Base-by-base conservation (phyloP, 2,888 invertebrate species). In the Xylota sylvarum region DNA sequence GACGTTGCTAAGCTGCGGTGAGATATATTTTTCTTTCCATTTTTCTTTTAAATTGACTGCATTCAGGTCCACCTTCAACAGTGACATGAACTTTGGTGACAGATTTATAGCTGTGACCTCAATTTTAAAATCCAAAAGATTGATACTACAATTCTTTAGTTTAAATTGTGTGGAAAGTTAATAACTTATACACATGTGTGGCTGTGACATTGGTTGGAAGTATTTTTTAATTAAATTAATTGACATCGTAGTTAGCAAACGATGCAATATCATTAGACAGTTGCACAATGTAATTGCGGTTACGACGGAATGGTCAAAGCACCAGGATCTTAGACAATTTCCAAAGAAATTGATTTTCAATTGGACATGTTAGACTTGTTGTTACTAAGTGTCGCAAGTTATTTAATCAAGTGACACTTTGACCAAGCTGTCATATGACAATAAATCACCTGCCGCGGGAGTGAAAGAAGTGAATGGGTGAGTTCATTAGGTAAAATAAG, bases 21-120 rank as follows among this genome's bases (percentile, higher is more conserved):
- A 81, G 52, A 65, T 52, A 5, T 60, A 14, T 52, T 32, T 19
- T 10, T 60, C 5, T 14, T 62, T 43, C 6, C 50, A 14, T 50
- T 32, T 17, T 9, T 58, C 37, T 32, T 58, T 10, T 52, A 30
- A 7, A 23, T 48, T 46, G 17, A 70, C 67, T 65, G 70, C 50
- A 72, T 78, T 76, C 69, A 76, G 27, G 81, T 81, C 67, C 81
- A 81, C 81, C 81, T 76, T 81, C 56, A 12, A 2, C n/a, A 58
- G 64, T 78, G 83, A 80, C 84, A 70, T 76, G 80, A 85, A 80
- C 84, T 84, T 70, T 76, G 84, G 62, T 80, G 84, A 85, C 84
- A 85, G 84, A 85, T 80, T 85, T 85, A 85, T 85, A 40, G 70
- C 46, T 69, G 64, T 70, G 84, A 76, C 80, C 84, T 65, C 52